Base-by-base conservation (phyloP, 2,888 invertebrate species). In the Drosophila nr. fundita region DNA sequence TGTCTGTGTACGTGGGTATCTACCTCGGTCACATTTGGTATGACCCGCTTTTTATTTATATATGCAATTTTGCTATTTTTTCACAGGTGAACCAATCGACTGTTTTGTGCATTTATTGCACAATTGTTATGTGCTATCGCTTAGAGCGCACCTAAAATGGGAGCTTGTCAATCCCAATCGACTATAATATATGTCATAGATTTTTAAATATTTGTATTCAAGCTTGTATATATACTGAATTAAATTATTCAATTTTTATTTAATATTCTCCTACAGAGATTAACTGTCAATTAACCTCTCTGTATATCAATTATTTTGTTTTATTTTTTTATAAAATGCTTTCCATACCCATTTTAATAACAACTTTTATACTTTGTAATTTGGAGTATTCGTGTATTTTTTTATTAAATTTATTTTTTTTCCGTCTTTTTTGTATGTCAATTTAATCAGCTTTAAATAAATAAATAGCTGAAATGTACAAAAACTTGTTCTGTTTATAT, bases 41-140 rank as follows among this genome's bases (percentile, higher is more conserved):
- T 75, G 80, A 66, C 66, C 80, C 50, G 58, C 54, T 76, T 64
- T 70, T 87, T 76, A 82, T 82, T 78, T 84, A 83, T 87, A 84
- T 87, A 87, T 87, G 60, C 68, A 82, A 78, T 87, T 82, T 73
- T 60, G 48, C 55, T 49, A 73, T 69, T 83, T 68, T 77, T 54
- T 68, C 60, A 61, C 65, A 55, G 53, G 58, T 66, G 67, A 75
- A 68, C 77, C 80, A 77, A 88, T 85, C 74, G 83, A 77, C 73
- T 71, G 58, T 69, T 77, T 77, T 63, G 55, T 69, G 61, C 69
- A 81, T 70, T 83, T 80, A 80, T 64, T 57, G 36, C 45, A 52
- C 49, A 32, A 76, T 69, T 45, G 29, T 68, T 68, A 29, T 15
- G 24, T 32, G 49, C 24, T 30, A 48, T 45, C 27, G 34, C 15